Conservation (phyloP, 1,140 invertebrate species). For the Argopecten irradians region DNA sequence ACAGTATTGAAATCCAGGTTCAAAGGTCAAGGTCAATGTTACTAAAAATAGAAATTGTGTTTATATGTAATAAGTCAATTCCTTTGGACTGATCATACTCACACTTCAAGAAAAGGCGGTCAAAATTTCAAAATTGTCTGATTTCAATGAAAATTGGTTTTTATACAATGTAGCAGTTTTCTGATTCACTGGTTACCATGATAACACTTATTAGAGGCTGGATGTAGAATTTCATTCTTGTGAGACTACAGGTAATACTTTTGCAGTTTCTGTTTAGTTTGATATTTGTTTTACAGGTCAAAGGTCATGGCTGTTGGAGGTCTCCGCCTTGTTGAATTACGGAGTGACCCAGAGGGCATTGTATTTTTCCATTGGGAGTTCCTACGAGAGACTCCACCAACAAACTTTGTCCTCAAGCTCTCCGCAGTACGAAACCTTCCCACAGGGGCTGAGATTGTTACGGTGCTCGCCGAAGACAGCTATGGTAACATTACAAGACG, state of each 20-base stretch:
- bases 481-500: conserved; percentile 71
- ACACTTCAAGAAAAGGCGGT: too few species aligned
- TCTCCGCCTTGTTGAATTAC: conserved; percentile 84
- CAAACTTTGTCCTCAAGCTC: conserved; percentile 61
- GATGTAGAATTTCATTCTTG: not conserved
- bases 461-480: conserved; percentile 67
- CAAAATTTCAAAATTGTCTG: too few species aligned
- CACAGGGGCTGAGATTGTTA: conserved; percentile 56
- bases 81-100: too few species aligned
- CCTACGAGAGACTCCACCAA: conserved; percentile 62
- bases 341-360: conserved; percentile 80
- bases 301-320: conserved; percentile 81
- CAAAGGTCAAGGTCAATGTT: too few species aligned
- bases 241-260: not conserved
- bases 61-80: too few species aligned
- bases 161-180: too few species aligned
- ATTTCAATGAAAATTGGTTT: too few species aligned
- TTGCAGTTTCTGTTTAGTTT: not conserved
- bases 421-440: conserved; percentile 65
- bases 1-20: too few species aligned
- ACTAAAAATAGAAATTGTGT: too few species aligned
- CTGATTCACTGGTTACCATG: not conserved
- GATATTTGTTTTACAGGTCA: conserved; percentile 43
- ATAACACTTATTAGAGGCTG: not conserved
- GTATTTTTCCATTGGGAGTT: conserved; percentile 85